A percentile compares a stretch with the other conserved stretches of the same genome.
Evolutionary conservation across 2,797 vertebrate species (phyloP).

Genomic region (Notolabrus celidotus): DNA sequence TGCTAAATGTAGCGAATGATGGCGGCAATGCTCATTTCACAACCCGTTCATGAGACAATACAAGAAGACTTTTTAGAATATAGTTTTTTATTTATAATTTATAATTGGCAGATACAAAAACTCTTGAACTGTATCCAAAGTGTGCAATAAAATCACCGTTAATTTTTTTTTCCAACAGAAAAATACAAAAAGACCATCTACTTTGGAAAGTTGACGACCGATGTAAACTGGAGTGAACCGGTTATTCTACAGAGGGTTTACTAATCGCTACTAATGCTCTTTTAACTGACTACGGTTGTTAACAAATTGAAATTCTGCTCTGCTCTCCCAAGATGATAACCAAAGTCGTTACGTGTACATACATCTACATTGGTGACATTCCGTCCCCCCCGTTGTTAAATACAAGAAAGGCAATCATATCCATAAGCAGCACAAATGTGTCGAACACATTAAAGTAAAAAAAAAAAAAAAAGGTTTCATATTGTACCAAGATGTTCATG

Average conservation of each 20-base stretch:
- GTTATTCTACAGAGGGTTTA: conserved; percentile 86
- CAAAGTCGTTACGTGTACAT: conserved; percentile 77
- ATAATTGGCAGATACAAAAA: conserved; percentile 98
- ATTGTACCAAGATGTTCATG: conserved; percentile 83
- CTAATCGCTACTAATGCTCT: conserved; percentile 87
- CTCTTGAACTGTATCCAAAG: conserved; percentile 97
- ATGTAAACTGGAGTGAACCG: conserved; percentile 94
- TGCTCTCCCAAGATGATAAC: conserved; percentile 81
- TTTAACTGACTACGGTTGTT: conserved; percentile 79
- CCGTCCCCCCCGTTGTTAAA: conserved; percentile 76
- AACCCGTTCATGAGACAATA: background rate
- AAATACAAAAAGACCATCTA: conserved; percentile 87
- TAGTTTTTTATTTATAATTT: conserved; percentile 95
- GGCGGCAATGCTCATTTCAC: background rate
- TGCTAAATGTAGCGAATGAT: background rate
- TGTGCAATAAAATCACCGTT: conserved; percentile 97
- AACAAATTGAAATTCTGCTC: conserved; percentile 75
- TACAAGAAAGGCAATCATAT: conserved; percentile 87
- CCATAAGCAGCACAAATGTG: conserved; percentile 88
- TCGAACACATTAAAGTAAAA: conserved; percentile 85
- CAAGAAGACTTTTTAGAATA: conserved; percentile 82
- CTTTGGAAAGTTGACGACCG: conserved; percentile 89
- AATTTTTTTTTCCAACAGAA: conserved; percentile 90
- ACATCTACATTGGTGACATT: conserved; percentile 80
- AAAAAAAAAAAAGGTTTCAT: conserved; percentile 55